Conservation (phyloP, 2,888 invertebrate genomes). For the Cerastoderma edule region DNA sequence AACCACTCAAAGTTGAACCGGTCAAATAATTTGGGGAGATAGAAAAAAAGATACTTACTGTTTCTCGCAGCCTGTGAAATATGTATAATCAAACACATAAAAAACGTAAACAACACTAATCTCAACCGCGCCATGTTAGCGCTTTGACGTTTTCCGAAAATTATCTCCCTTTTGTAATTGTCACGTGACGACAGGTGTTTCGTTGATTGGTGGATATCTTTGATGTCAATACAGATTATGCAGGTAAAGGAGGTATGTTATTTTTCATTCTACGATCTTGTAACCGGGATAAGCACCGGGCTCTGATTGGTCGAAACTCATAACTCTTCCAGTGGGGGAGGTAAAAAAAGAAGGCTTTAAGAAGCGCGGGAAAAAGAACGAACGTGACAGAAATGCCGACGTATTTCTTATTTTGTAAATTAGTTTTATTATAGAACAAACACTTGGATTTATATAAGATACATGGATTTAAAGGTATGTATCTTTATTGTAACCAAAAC, state of each 20-base stretch:
- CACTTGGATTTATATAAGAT: no score
- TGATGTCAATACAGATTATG: background rate
- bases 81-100: slow-evolving; percentile 26
- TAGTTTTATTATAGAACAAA: no score
- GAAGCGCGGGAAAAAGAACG: no score
- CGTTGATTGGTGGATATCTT: slow-evolving; percentile 19
- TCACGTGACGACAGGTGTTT: slow-evolving; percentile 37
- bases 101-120: slow-evolving; percentile 29
- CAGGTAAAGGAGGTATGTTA: background rate
- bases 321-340: background rate
- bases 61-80: slow-evolving; percentile 38
- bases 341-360: background rate
- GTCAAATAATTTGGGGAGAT: background rate
- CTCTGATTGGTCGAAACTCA: background rate
- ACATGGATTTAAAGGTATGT: no score
- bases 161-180: slow-evolving; percentile 46
- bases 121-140: slow-evolving; percentile 59
- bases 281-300: background rate
- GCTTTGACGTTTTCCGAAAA: slow-evolving; percentile 18
- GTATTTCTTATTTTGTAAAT: no score
- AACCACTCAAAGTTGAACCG: no score
- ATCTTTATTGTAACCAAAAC: no score
- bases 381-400: no score
- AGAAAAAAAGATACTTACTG: slow-evolving; percentile 43
- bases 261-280: background rate